Percentiles rank a stretch among this genome's conserved stretches.
These are phyloP conservation scores for Chrysemys picta DNA, from an alignment of 2,113 vertebrate species.

Conservation along the genomic window DNA sequence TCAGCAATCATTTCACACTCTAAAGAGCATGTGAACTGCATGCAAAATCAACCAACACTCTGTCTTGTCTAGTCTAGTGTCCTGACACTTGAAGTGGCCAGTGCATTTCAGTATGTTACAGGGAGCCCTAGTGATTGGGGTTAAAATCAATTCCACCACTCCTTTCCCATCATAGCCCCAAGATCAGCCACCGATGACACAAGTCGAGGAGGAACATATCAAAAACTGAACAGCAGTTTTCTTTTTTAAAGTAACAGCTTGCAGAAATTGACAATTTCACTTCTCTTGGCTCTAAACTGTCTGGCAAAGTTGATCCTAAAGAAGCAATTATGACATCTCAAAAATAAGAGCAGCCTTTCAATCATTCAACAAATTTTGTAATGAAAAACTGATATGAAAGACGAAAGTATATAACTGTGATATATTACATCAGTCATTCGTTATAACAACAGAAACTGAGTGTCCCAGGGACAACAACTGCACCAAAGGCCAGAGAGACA, in stretches of 20 bases:
- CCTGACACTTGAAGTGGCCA: neutral
- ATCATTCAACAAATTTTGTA: neutral
- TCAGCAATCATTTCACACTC: neutral
- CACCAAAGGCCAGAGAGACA: constrained; percentile 49
- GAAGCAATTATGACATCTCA: neutral
- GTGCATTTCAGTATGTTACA: neutral
- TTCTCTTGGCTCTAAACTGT: neutral
- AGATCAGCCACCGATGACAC: neutral
- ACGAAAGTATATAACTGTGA: neutral
- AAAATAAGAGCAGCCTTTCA: neutral
- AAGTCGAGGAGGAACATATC: neutral
- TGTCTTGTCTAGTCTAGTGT: neutral
- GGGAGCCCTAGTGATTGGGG: neutral
- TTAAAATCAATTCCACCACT: neutral
- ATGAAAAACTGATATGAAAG: neutral
- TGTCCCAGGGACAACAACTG: neutral
- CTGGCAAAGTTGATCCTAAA: neutral
- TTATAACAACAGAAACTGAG: constrained; percentile 22
- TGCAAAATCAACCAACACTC: neutral
- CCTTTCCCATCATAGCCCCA: too few relatives aligned
- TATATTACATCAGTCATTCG: neutral
- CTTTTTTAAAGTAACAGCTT: neutral
- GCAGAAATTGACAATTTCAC: neutral
- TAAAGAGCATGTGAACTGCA: neutral
- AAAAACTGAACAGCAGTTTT: neutral